Base-by-base conservation (phyloP, 2,113 vertebrate species). In the Anhinga anhinga region DNA sequence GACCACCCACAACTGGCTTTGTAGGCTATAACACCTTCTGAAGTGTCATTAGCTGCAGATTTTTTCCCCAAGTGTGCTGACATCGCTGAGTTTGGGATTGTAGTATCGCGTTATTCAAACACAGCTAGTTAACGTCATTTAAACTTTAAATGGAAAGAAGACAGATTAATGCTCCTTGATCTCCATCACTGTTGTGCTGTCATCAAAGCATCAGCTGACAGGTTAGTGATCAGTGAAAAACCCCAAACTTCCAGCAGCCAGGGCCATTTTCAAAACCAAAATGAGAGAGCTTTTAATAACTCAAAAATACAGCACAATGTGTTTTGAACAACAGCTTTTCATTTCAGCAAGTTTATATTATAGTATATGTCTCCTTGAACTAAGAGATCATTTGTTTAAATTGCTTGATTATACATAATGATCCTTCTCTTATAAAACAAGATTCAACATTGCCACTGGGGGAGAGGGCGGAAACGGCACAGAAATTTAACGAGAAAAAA, bases 371-470 rank as follows among this genome's bases (percentile, higher is more conserved):
- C 89, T 96, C 82, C 90, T 89, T 88, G 62, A 95, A 67, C 87
- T 90, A 97, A 92, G 81, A 97, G 97, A 98, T 95, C 84, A 10
- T 97, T 96, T 96, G 96, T 83, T 93, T 97, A 98, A 98, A 98
- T 98, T 98, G 96, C 92, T 97, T 97, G 96, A 96, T 97, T 98
- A 97, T 53, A 94, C 9, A 22, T 85, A 95, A 96, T 77, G 89
- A 93, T 97, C 95, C 97, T 98, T 97, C 97, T 97, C 90, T 96
- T 97, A 92, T 86, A 95, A 98, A 98, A 97, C 89, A 97, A 97
- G 96, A 98, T 97, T 98, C 97, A 98, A 97, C 95, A 95, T 95
- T 97, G 82, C 95, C 97, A 96, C 95, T 67, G 52, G 70, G 79
- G 59, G 56, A 95, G 79, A 95, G 83, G 77, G 93, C 0, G 4